phyloP scores from a whole-genome alignment of 2,797 vertebrate genomes.

The Avahi laniger region DNA sequence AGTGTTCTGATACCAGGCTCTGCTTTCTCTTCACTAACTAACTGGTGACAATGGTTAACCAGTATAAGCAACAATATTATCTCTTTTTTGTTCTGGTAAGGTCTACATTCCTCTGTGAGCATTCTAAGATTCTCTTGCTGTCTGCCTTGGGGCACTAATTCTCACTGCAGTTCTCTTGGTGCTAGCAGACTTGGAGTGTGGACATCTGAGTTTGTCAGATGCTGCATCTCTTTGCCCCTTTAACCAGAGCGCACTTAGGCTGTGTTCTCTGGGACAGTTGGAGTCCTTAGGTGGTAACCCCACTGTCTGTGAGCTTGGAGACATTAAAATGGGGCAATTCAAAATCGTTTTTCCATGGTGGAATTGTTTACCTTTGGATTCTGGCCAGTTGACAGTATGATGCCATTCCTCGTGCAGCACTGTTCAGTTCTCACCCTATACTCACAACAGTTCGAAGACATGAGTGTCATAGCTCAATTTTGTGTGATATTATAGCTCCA shows the following conservation, averaged over 20 bases:
- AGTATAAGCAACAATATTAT: background rate
- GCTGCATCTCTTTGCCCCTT: background rate
- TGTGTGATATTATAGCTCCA: background rate
- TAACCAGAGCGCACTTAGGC: background rate
- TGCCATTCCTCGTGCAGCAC: background rate
- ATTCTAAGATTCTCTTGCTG: background rate
- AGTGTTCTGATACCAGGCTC: background rate
- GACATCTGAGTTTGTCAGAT: background rate
- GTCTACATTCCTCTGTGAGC: background rate
- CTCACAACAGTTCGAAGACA: background rate
- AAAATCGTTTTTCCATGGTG: background rate
- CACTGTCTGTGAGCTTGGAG: background rate
- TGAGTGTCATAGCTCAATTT: background rate
- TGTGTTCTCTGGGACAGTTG: background rate
- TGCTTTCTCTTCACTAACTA: background rate
- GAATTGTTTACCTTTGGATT: background rate
- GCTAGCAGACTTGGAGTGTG: background rate
- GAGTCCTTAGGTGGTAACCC: background rate
- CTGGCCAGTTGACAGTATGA: background rate
- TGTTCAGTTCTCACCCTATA: background rate
- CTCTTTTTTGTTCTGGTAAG: background rate
- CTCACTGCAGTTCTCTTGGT: background rate
- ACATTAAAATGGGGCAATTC: background rate
- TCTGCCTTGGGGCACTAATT: background rate
- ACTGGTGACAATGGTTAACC: background rate